phyloP scores from a whole-genome alignment of 2,113 vertebrate genomes.

The Xiphorhynchus elegans region DNA sequence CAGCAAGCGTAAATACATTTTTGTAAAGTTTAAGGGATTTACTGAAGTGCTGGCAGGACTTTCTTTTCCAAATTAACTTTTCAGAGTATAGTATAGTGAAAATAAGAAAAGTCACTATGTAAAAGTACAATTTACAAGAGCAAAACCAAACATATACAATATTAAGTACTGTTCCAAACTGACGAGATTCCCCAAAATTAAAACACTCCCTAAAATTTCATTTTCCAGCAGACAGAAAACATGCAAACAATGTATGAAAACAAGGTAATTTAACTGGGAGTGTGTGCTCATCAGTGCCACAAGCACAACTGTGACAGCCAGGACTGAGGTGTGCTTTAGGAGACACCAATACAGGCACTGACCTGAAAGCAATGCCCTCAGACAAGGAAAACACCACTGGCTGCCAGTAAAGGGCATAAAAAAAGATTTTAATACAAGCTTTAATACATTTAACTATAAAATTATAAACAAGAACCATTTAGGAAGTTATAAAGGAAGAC shows the following conservation, averaged over 20 bases:
- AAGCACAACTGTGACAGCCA: background rate
- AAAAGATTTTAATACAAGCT: background rate
- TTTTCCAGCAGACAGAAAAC: background rate
- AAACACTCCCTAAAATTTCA: background rate
- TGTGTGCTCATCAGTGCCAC: background rate
- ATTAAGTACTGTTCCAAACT: background rate
- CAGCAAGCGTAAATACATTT: background rate
- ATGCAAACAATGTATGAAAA: background rate
- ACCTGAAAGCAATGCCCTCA: background rate
- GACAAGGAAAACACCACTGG: background rate
- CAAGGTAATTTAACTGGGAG: background rate
- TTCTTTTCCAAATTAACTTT: constrained; percentile 7
- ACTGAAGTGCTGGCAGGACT: background rate
- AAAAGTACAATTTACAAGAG: background rate
- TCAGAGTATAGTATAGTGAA: background rate
- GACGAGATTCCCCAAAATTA: background rate
- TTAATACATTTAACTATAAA: background rate
- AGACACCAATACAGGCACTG: background rate
- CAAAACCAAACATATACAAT: background rate
- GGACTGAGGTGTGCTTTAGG: background rate
- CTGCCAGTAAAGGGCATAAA: background rate
- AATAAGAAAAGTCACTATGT: background rate
- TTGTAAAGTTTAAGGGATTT: constrained; percentile 5
- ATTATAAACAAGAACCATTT: background rate
- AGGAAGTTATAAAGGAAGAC: background rate